A percentile compares a stretch with the other conserved stretches of the same genome.
phyloP scores from a whole-genome alignment of 2,888 invertebrate species.

The Oligia latruncula region DNA sequence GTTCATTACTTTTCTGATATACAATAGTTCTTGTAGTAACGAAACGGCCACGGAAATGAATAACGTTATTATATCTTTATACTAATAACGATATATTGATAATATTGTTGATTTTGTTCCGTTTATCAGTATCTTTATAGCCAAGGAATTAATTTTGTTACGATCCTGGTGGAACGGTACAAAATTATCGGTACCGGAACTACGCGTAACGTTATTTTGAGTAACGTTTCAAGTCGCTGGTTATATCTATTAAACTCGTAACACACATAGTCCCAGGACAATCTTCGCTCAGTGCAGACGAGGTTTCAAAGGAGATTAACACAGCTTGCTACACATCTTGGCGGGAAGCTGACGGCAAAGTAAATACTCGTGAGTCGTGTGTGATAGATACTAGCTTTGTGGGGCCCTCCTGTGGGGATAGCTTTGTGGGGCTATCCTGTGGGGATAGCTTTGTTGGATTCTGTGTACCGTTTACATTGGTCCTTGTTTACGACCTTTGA shows the following conservation, averaged over 20 bases:
- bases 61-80: too few species aligned
- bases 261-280: neutral
- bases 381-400: constrained; percentile 15
- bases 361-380: constrained; percentile 27
- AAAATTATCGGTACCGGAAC: too few species aligned
- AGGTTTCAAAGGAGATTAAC: constrained; percentile 37
- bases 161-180: too few species aligned
- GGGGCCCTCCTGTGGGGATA: constrained; percentile 10
- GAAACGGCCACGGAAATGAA: too few species aligned
- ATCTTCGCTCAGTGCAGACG: constrained; percentile 10
- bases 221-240: too few species aligned
- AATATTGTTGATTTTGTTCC: too few species aligned
- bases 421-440: constrained; percentile 9
- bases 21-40: too few species aligned
- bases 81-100: too few species aligned
- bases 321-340: constrained; percentile 20
- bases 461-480: neutral
- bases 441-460: constrained; percentile 19
- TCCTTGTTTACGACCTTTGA: constrained; percentile 24
- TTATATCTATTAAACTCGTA: neutral
- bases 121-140: too few species aligned
- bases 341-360: constrained; percentile 11
- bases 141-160: too few species aligned
- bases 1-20: too few species aligned
- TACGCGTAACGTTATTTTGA: too few species aligned